Evolutionary conservation across 2,113 vertebrate species (phyloP).

Genomic region (Oryzias melastigma): DNA sequence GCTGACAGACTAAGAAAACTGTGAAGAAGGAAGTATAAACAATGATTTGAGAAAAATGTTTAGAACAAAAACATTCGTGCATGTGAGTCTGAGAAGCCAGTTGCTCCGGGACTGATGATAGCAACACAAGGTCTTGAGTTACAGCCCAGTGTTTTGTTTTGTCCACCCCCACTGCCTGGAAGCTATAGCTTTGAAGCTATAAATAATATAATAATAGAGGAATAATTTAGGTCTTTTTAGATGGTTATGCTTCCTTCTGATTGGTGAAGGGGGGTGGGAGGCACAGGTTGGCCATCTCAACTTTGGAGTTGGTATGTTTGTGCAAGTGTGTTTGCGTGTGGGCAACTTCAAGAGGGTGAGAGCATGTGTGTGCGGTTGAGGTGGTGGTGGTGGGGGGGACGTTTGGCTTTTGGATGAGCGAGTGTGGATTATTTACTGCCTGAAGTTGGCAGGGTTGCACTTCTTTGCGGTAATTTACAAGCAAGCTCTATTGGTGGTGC

Average conservation of each 20-base stretch:
- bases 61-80: slow-evolving; percentile 29
- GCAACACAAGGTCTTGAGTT: slow-evolving; percentile 47
- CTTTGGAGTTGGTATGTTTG: slow-evolving; percentile 46
- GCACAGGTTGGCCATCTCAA: slow-evolving; percentile 49
- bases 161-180: slow-evolving; percentile 60
- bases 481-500: slow-evolving; percentile 68
- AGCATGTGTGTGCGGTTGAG: background rate
- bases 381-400: slow-evolving; percentile 54
- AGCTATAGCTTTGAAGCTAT: slow-evolving; percentile 46
- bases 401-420: slow-evolving; percentile 71
- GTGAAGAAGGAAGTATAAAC: slow-evolving; percentile 13
- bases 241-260: slow-evolving; percentile 77
- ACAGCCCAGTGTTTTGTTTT: slow-evolving; percentile 53
- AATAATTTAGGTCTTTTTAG: slow-evolving; percentile 65
- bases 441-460: slow-evolving; percentile 75
- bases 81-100: slow-evolving; percentile 26
- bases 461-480: slow-evolving; percentile 80
- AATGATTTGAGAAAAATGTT: slow-evolving; percentile 14
- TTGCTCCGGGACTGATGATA: slow-evolving; percentile 25
- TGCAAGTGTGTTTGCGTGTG: slow-evolving; percentile 58
- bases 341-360: slow-evolving; percentile 70
- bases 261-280: slow-evolving; percentile 63
- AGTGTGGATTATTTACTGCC: slow-evolving; percentile 80
- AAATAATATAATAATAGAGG: slow-evolving; percentile 68
- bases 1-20: slow-evolving; percentile 13